These are phyloP conservation scores for Microcebus lehilahytsara DNA, from an alignment of 2,113 vertebrate genomes.

Conservation along the genomic window DNA sequence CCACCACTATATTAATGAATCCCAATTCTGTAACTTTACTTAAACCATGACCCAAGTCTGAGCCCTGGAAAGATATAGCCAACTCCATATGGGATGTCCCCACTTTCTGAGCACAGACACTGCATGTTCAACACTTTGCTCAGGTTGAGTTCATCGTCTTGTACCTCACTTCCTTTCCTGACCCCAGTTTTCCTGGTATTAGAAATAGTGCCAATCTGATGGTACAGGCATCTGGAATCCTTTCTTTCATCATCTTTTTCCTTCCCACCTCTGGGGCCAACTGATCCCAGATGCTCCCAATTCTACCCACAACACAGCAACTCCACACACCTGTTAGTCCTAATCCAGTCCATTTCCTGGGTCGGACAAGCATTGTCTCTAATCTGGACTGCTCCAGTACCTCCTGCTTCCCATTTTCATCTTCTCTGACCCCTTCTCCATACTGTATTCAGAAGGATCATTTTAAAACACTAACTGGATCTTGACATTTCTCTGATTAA, in stretches of 20 bases:
- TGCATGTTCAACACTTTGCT: no score
- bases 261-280: not conserved
- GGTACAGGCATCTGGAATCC: no score
- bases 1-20: not conserved
- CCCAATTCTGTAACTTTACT: not conserved
- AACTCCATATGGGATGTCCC: accelerated
- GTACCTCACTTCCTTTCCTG: accelerated
- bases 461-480: not conserved
- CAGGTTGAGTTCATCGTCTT: not conserved
- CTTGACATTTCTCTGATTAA: not conserved
- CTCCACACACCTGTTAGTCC: accelerated
- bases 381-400: no score
- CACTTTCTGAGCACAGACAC: no score
- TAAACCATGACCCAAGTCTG: not conserved
- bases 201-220: not conserved
- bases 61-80: not conserved
- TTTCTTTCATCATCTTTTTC: not conserved
- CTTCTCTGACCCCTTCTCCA: not conserved
- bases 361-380: accelerated
- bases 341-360: not conserved
- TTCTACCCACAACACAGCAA: accelerated
- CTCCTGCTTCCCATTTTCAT: not conserved
- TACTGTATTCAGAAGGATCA: not conserved
- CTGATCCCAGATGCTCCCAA: accelerated
- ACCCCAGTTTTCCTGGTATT: not conserved